These are phyloP conservation scores for Synergus umbraculus DNA, from an alignment of 2,888 invertebrate genomes.

Conservation along the genomic window DNA sequence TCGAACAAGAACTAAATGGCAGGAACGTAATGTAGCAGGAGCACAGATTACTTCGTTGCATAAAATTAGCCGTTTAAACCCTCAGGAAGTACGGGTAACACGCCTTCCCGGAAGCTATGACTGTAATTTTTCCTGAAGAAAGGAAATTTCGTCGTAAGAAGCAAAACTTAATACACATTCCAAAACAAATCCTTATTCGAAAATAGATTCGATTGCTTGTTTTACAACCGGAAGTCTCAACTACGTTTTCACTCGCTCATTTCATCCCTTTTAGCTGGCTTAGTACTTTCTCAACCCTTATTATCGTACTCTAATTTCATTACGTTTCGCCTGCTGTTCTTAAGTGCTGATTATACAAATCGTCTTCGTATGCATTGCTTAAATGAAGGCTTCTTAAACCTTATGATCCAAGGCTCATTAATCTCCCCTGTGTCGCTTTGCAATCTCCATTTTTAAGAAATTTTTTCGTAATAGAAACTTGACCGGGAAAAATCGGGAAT, in stretches of 20 bases:
- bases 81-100: not conserved
- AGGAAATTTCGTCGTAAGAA: constrained; percentile 13
- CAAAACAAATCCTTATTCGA: constrained; percentile 24
- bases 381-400: not conserved
- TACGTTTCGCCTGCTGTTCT: not conserved
- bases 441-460: not conserved
- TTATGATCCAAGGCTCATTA: not conserved
- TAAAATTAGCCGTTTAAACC: constrained; percentile 45
- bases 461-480: no score
- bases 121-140: constrained; percentile 31
- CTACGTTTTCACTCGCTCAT: not conserved
- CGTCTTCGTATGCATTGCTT: not conserved
- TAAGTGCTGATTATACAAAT: not conserved
- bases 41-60: constrained; percentile 50
- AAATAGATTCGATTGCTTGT: constrained; percentile 25
- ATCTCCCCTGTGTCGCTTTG: not conserved
- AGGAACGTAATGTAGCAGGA: constrained; percentile 42
- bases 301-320: constrained; percentile 24
- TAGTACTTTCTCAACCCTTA: not conserved
- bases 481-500: no score
- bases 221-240: not conserved
- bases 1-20: constrained; percentile 23
- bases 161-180: not conserved
- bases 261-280: not conserved
- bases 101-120: constrained; percentile 13